Evolutionary conservation across 2,797 vertebrate species (phyloP).

Genomic region (Acipenser oxyrinchus): DNA sequence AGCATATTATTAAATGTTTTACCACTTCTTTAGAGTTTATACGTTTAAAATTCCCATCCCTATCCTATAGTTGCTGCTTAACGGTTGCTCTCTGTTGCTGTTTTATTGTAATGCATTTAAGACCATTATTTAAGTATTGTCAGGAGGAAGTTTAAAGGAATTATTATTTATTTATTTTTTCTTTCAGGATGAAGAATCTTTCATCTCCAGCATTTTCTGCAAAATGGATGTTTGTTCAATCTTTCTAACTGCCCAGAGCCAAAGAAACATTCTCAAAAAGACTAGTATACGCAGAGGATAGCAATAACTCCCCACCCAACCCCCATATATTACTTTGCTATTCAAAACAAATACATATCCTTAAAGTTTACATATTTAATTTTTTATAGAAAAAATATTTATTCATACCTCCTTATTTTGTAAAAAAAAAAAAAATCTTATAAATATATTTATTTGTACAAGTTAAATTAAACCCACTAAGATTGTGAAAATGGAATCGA

Average conservation of each 20-base stretch:
- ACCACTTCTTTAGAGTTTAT: too few species aligned
- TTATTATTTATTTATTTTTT: conserved; percentile 20
- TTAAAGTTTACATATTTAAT: conserved; percentile 52
- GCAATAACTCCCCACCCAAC: conserved; percentile 45
- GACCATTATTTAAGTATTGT: too few species aligned
- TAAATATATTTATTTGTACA: conserved; percentile 27
- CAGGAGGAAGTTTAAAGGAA: too few species aligned
- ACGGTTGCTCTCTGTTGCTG: too few species aligned
- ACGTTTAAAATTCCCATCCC: too few species aligned
- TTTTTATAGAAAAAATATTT: conserved; percentile 45
- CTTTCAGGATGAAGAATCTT: conserved; percentile 54
- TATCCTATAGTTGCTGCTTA: too few species aligned
- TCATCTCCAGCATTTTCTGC: conserved; percentile 44
- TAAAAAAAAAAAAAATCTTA: conserved; percentile 18
- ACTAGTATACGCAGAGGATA: conserved; percentile 56
- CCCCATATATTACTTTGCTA: conserved; percentile 37
- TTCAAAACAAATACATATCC: conserved; percentile 43
- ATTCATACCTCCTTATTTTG: conserved; percentile 61
- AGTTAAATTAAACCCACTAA: conserved; percentile 36
- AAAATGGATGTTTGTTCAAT: conserved; percentile 54
- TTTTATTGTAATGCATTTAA: too few species aligned
- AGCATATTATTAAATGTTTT: too few species aligned
- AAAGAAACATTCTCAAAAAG: conserved; percentile 48
- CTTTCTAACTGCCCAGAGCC: conserved; percentile 35
- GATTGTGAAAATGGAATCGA: conserved; percentile 46